Base-by-base conservation (phyloP, 1,140 invertebrate species). In the Pinna nobilis region DNA sequence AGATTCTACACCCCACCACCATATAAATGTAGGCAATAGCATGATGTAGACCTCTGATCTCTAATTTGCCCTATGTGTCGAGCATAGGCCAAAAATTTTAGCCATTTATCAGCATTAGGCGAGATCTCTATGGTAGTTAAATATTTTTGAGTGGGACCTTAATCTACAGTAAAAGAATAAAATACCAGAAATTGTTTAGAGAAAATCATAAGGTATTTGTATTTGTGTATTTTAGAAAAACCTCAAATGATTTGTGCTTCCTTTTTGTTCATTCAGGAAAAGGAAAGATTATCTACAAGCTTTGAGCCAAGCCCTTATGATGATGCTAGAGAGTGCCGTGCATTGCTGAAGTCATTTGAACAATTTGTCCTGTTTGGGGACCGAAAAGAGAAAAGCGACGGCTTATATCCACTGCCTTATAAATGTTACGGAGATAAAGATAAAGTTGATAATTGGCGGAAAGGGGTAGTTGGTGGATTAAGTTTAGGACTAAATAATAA, bases 331-430 rank as follows among this genome's bases (percentile, higher is more conserved):
- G 92, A 94, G 66, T 96, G 95, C 76, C 91, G 91, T 11, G 85
- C 92, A 3, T 94, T 95, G 84, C 90, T 97, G 28, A 92, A 93
- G 78, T 94, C 93, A 70, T 97, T 96, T 85, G 94, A 96, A 30
- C 64, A 82, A 32, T 86, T 75, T 61, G 53, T 86, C 28, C 28
- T 80, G 20, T 67, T 79, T 25, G 84, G 82, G 20, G 72, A 79
- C 28, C 60, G 76, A 5, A 64, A 67, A 9, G 50, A 55, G 2
- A 61, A 61, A 28, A 64, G 74, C 11, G 81, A 82, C 33, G 73
- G 67, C 7, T 67, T 82, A 1, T 84, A 84, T 49, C 77, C 80
- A 7, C 59, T 83, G 13, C 81, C 83, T 59, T 79, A 81, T 49
- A 76, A 76, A 44, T 81, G 82, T n/a, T 84, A 84, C 68, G 64